Conservation (phyloP, 2,113 vertebrate genomes). For the Talpa occidentalis region DNA sequence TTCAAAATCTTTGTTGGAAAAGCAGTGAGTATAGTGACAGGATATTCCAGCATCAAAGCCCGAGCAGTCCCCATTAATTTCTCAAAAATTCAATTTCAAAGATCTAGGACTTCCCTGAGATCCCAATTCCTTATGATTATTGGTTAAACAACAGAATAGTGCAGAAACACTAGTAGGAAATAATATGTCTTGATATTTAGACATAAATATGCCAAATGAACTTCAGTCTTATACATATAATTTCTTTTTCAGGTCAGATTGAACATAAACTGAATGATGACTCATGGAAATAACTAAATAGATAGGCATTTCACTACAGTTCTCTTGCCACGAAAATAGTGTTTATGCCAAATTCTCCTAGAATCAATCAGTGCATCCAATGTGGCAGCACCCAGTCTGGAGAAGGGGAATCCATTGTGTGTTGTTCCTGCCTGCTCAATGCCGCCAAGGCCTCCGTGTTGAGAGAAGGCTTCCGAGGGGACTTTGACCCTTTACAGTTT, state of each 20-base stretch:
- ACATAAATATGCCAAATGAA: slow-evolving; percentile 21
- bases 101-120: neutral
- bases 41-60: neutral
- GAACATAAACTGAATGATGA: neutral
- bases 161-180: neutral
- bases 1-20: neutral
- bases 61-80: neutral
- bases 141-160: neutral
- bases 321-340: neutral
- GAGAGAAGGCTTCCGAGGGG: neutral
- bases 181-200: slow-evolving; percentile 15
- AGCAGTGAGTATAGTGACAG: neutral
- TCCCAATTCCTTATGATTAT: slow-evolving; percentile 6
- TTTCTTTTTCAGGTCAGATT: slow-evolving; percentile 1
- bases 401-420: neutral
- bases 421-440: neutral
- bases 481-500: neutral
- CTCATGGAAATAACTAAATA: neutral
- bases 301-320: neutral
- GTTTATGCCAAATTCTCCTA: neutral
- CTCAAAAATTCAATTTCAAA: neutral
- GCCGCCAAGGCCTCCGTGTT: neutral
- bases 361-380: neutral
- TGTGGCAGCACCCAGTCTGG: neutral
- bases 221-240: neutral